A percentile compares a stretch with the other conserved stretches of the same genome.
phyloP scores from a whole-genome alignment of 1,140 invertebrate species.

The Drosophila cardini region DNA sequence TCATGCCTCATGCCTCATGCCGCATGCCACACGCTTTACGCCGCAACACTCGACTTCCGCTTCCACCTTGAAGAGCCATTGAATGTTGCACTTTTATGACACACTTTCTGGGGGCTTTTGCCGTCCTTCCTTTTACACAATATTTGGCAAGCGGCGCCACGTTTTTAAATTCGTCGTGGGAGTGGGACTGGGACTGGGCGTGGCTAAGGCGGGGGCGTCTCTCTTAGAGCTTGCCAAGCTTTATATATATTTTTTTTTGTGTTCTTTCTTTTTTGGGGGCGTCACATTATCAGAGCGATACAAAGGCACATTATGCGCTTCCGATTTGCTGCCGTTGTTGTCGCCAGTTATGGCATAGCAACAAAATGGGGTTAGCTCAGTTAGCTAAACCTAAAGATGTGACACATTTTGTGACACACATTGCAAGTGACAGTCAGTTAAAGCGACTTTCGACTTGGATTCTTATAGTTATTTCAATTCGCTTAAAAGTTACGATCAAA shows the following conservation, averaged over 20 bases:
- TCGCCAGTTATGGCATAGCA: constrained; percentile 45
- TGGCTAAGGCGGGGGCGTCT: constrained; percentile 7
- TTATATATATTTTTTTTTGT: background rate
- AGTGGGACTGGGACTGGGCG: too few relatives aligned
- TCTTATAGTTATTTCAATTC: background rate
- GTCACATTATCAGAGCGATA: constrained; percentile 77
- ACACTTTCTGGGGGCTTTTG: constrained; percentile 59
- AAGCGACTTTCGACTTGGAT: background rate
- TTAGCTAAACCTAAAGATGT: constrained; percentile 17
- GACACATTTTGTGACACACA: constrained; percentile 19
- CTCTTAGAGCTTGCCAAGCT: constrained; percentile 55
- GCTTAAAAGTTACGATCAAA: too few relatives aligned
- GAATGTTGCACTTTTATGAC: constrained; percentile 72
- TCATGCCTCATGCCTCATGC: background rate
- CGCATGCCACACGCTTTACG: background rate
- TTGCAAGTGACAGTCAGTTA: background rate
- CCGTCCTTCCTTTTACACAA: constrained; percentile 72
- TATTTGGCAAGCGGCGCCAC: constrained; percentile 73
- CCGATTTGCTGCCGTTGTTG: constrained; percentile 53
- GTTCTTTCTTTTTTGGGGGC: constrained; percentile 30
- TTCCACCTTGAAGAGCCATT: constrained; percentile 32
- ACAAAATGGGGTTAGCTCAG: constrained; percentile 41
- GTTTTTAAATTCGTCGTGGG: constrained; percentile 23
- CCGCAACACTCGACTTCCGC: constrained; percentile 23
- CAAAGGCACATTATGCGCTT: constrained; percentile 80